Base-by-base conservation (phyloP, 1,140 invertebrate species). In the Drosophila paulistorum region DNA sequence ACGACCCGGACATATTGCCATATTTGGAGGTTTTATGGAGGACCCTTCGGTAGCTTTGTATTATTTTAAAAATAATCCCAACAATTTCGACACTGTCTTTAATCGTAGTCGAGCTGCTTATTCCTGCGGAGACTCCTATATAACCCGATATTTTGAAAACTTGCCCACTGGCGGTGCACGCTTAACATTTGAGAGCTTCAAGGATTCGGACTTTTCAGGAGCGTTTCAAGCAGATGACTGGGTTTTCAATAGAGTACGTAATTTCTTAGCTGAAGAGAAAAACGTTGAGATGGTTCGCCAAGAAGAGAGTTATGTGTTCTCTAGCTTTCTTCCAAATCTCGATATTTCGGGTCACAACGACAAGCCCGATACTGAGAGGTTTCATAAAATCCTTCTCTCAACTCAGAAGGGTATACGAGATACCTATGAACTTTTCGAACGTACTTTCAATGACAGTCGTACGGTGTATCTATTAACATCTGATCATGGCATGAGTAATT, bases 401-500 rank as follows among this genome's bases (percentile, higher is more conserved):
- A 96, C 98, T 23, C 97, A 99, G 93, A 79, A 93, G 42, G 95
- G 96, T 66, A 95, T 99, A 54, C 76, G 94, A 71, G 92, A 95
- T 85, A 94, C 96, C 55, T 95, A 95, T 57, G 77, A 94, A 67
- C 65, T 95, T 4, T 94, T 98, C 60, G 95, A 96, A 75, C 84
- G 94, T 7, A 96, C 94, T 86, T 99, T 96, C 93, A 86, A 94
- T 79, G 96, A 99, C 92, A 93, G 94, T n/a, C 93, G 94, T 78
- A 99, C 98, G 7, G 94, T 96, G 23, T 99, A 96, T 93, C 91
- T 99, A 17, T 96, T 99, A 92, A 98, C 98, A 7, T 95, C 98
- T n/a, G 98, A 99, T 93, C 98, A 99, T 95, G 98, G 98, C 76
- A 99, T 99, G 97, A 98, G 97, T 42, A 95, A 98, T 93, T 97